A percentile compares a stretch with the other conserved stretches of the same genome.
phyloP scores from a whole-genome alignment of 2,113 vertebrate genomes.

The Melanostigma gelatinosum region DNA sequence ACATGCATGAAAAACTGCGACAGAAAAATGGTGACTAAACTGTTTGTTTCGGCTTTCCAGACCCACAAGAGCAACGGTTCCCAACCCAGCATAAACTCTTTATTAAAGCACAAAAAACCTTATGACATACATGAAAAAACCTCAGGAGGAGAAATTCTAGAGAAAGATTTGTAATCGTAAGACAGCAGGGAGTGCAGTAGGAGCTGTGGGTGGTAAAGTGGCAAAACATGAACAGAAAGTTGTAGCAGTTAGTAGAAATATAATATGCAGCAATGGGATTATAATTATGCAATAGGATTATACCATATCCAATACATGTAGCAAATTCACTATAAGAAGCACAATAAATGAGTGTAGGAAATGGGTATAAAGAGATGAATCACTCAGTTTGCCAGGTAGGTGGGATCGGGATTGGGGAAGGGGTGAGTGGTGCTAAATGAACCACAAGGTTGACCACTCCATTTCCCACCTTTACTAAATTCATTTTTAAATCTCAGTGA shows the following conservation, averaged over 20 bases:
- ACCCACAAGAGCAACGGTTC: conserved; percentile 7
- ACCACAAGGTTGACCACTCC: not conserved
- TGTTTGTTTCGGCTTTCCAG: conserved; percentile 12
- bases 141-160: not conserved
- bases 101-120: not conserved
- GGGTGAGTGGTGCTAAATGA: not conserved
- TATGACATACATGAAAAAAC: not conserved
- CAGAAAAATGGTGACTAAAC: not conserved
- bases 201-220: conserved; percentile 11
- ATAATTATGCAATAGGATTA: conserved; percentile 45
- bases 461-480: conserved; percentile 2
- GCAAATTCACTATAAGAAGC: conserved; percentile 15
- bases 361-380: not conserved
- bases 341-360: conserved; percentile 9
- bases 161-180: not conserved
- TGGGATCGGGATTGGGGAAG: not conserved
- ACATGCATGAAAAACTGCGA: not conserved
- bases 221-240: conserved; percentile 19
- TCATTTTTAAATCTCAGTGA: conserved; percentile 10
- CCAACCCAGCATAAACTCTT: not conserved
- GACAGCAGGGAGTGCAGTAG: not conserved
- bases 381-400: not conserved
- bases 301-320: conserved; percentile 19
- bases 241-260: conserved; percentile 34
- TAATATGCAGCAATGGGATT: conserved; percentile 42